Base-by-base conservation (phyloP, 2,113 vertebrate species). In the Malurus elegans region DNA sequence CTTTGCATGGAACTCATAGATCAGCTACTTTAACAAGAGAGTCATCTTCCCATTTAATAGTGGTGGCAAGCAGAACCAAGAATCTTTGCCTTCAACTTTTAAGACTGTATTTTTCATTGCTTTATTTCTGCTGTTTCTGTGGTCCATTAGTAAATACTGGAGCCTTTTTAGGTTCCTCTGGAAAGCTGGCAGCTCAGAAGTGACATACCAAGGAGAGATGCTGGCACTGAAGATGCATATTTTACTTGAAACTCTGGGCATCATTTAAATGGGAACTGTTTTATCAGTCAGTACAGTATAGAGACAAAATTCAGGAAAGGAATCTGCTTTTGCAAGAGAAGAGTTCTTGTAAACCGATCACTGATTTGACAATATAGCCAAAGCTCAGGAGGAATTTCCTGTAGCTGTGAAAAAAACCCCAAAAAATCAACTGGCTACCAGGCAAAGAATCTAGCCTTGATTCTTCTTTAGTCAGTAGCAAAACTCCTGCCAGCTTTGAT, bases 331-430 rank as follows among this genome's bases (percentile, higher is more conserved):
- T 88, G 44, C 65, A 90, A 78, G 75, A 86, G 78, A 83, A 92
- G 94, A 80, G 40, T 62, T 71, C 71, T 90, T 88, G 70, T 28
- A 90, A 84, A 92, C 57, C 42, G 3, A 84, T 96, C 36, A 18
- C 60, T 50, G 48, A 91, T 86, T 67, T 53, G 84, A 95, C 51
- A 88, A 78, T 78, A 90, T 40, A 82, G 82, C 84, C 87, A 96
- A 79, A 86, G 45, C 65, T 84, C 29, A 64, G 54, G 34, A 96
- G 57, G 90, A 96, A 96, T 94, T 96, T 96, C 82, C 90, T 94
- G 79, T 57, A 90, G 36, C 53, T 86, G 19, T 60, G 53, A 89
- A 65, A 80, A 61, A 67, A 29, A 15, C 12, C n/a, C 38, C 38
- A 38, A 67, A 75, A 76, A 89, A 38, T 11, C 34, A 86, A 8